Base-by-base conservation (phyloP, 2,113 vertebrate species). In the Archocentrus centrarchus region DNA sequence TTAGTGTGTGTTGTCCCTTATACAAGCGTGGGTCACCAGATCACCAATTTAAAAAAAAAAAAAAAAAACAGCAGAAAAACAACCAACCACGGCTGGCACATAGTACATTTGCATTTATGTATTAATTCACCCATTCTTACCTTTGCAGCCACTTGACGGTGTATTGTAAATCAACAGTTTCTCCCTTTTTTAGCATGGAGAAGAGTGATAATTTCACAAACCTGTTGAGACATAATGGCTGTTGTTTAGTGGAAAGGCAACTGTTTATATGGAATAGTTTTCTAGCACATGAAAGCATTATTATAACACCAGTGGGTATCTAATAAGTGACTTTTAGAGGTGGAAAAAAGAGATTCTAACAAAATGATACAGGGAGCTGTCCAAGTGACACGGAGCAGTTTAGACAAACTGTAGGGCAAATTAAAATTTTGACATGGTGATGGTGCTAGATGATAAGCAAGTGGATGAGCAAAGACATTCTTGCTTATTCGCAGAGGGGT, bases 1-100 rank as follows among this genome's bases (percentile, higher is more conserved):
- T 85, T 75, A 27, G 70, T 77, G 76, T 20, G 2, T 64, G 66
- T 62, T 84, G 66, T 87, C 55, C 82, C 66, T 85, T 81, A 60
- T 50, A 85, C 80, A 82, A 86, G 66, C 83, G 70, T 27, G 61
- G 90, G 85, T 93, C 86, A 88, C 32, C 35, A 44, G 75, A 82
- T 89, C 86, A 50, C 55, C 91, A 92, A 91, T 94, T 93, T 24
- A 24, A 24, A 24, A 24, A 24, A 24, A 30, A 24, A 24, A 24
- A 30, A 30, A 30, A 91, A 88, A 80, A 87, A 81, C 62, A 60
- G 61, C 75, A 81, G 61, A 55, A 88, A 91, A 90, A 93, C 82
- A 90, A 87, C 22, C 59, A 83, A 50, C 77, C 62, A 18, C 77
- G 53, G 15, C 17, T 6, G 5, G 22, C 77, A 14, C 55, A 7